Conservation (phyloP, 1,140 invertebrate genomes). For the Steinernema khuongi region DNA sequence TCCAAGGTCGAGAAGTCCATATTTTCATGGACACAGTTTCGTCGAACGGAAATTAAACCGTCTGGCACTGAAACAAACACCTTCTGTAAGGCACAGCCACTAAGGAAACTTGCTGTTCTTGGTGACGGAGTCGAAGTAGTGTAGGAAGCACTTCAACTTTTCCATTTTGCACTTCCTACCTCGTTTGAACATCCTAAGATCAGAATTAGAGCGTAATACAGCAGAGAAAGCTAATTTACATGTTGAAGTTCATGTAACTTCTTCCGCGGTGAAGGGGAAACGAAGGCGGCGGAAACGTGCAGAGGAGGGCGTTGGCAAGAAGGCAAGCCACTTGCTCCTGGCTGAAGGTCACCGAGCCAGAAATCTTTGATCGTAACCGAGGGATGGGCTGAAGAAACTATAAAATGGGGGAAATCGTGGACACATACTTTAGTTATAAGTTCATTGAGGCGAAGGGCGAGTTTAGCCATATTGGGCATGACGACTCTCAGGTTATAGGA, state of each 20-base stretch:
- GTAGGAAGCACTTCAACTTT: constrained; percentile 80
- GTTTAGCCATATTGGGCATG: constrained; percentile 71
- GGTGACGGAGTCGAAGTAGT: constrained; percentile 77
- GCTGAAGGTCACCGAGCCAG: constrained; percentile 67
- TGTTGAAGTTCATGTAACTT: constrained; percentile 63
- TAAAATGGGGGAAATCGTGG: background rate
- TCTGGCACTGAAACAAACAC: constrained; percentile 19
- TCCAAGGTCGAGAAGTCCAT: background rate
- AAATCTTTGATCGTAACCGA: constrained; percentile 67
- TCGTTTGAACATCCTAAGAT: constrained; percentile 9
- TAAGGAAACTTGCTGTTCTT: constrained; percentile 64
- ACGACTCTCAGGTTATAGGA: constrained; percentile 49
- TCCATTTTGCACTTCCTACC: constrained; percentile 62
- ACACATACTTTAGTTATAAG: constrained; percentile 66
- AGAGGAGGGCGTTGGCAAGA: constrained; percentile 89
- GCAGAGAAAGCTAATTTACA: background rate
- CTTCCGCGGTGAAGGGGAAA: constrained; percentile 65
- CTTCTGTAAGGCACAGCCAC: background rate
- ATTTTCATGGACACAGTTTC: background rate
- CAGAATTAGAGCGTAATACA: background rate
- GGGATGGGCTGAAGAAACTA: constrained; percentile 67
- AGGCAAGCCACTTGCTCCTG: constrained; percentile 80
- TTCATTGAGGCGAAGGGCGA: constrained; percentile 74
- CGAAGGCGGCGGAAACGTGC: constrained; percentile 78
- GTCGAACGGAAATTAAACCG: constrained; percentile 7